Conservation (phyloP, 2,797 vertebrate species). For the Liasis olivaceus region DNA sequence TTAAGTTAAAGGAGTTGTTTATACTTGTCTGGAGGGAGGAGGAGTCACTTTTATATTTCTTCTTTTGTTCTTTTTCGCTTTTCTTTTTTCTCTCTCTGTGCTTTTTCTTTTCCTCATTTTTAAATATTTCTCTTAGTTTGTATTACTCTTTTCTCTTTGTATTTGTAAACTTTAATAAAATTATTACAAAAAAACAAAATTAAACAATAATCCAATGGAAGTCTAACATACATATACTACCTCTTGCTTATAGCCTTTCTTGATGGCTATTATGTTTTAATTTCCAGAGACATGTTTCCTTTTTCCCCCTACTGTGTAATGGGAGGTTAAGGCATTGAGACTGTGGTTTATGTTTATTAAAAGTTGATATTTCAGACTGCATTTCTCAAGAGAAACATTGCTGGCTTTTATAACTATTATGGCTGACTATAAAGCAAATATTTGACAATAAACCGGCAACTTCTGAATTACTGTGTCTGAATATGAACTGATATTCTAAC, state of each 20-base stretch:
- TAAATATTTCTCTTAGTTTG: too few relatives aligned
- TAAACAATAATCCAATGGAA: conserved; percentile 40
- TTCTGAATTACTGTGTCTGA: conserved; percentile 9
- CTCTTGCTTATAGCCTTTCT: conserved; percentile 63
- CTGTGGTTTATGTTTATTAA: conserved; percentile 65
- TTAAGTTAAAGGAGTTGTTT: too few relatives aligned
- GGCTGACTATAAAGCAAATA: conserved; percentile 72
- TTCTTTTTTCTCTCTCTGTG: too few relatives aligned
- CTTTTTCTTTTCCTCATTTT: too few relatives aligned
- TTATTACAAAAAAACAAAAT: conserved; percentile 42
- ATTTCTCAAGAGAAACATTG: conserved; percentile 64
- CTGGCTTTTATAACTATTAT: conserved; percentile 54
- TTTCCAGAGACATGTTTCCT: conserved; percentile 66
- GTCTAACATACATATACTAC: conserved; percentile 59
- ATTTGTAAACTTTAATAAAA: too few relatives aligned
- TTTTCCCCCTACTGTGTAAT: conserved; percentile 45
- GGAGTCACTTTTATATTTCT: too few relatives aligned
- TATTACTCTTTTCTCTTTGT: too few relatives aligned
- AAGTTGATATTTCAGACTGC: conserved; percentile 62
- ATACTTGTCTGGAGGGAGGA: too few relatives aligned
- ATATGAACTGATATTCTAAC: neutral
- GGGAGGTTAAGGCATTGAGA: conserved; percentile 69
- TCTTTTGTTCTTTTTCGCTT: too few relatives aligned
- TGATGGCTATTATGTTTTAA: conserved; percentile 69
- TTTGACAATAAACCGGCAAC: conserved; percentile 60